Conservation (phyloP, 2,797 vertebrate genomes). For the Decapterus maruadsi region DNA sequence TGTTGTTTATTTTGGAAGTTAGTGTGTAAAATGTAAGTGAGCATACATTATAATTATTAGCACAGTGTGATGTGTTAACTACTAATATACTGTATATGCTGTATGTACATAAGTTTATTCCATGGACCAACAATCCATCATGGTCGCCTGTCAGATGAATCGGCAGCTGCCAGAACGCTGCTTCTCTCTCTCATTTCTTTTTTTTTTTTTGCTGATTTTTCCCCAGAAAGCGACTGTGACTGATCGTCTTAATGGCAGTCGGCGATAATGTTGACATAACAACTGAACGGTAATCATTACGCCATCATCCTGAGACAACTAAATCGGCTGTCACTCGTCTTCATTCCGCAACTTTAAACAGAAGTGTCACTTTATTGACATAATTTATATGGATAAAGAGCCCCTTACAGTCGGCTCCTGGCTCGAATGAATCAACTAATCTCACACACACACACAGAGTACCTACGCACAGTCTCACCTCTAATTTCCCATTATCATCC, state of each 20-base stretch:
- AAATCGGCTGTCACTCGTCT: slow-evolving; percentile 63
- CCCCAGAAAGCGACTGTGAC: slow-evolving; percentile 48
- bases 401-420: slow-evolving; percentile 66
- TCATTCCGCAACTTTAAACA: slow-evolving; percentile 65
- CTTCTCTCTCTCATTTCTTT: background rate
- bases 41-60: too few species aligned
- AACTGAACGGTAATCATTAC: slow-evolving; percentile 63
- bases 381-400: slow-evolving; percentile 78
- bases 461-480: slow-evolving; percentile 65
- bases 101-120: background rate
- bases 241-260: slow-evolving; percentile 53
- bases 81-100: background rate
- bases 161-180: slow-evolving; percentile 5
- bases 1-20: too few species aligned
- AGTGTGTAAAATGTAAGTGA: too few species aligned
- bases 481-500: slow-evolving; percentile 81
- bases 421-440: slow-evolving; percentile 69
- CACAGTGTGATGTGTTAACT: background rate
- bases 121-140: background rate
- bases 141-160: background rate
- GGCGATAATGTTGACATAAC: slow-evolving; percentile 70
- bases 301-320: slow-evolving; percentile 58
- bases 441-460: slow-evolving; percentile 46
- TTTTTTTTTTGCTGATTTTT: background rate
- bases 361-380: slow-evolving; percentile 79